Evolutionary conservation across 1,140 invertebrate genomes (phyloP).

Genomic region (Condylostylus longicornis): DNA sequence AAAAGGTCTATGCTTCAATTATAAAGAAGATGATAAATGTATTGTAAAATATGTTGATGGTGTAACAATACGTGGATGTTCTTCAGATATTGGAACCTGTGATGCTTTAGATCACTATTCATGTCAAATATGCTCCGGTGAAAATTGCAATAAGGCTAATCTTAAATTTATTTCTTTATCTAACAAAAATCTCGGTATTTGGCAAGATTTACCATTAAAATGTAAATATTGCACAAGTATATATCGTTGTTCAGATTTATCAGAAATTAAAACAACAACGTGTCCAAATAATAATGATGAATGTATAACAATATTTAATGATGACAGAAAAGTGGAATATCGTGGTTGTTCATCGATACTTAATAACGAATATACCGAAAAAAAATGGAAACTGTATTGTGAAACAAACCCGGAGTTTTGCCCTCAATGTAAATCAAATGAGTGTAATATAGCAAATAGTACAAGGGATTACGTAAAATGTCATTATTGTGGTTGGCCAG

Average conservation of each 20-base stretch:
- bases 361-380: slow-evolving; percentile 16
- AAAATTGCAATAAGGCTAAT: too few species aligned
- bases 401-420: slow-evolving; percentile 6
- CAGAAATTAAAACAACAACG: slow-evolving; percentile 12
- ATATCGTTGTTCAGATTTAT: slow-evolving; percentile 1
- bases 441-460: slow-evolving; percentile 16
- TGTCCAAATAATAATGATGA: slow-evolving; percentile 17
- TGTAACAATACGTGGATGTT: too few species aligned
- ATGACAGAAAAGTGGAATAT: slow-evolving; percentile 11
- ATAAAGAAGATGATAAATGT: too few species aligned
- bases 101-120: too few species aligned
- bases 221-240: slow-evolving; percentile 8
- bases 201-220: slow-evolving; percentile 6
- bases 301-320: slow-evolving; percentile 16
- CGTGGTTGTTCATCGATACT: too few species aligned
- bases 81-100: too few species aligned
- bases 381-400: slow-evolving; percentile 5
- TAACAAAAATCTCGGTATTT: slow-evolving; percentile 6
- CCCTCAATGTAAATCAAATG: slow-evolving; percentile 21
- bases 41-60: too few species aligned
- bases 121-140: too few species aligned
- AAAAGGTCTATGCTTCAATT: too few species aligned
- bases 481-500: slow-evolving; percentile 17
- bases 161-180: too few species aligned
- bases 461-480: slow-evolving; percentile 16